These are phyloP conservation scores for Alligator mississippiensis DNA, from an alignment of 2,113 vertebrate species.

Conservation along the genomic window DNA sequence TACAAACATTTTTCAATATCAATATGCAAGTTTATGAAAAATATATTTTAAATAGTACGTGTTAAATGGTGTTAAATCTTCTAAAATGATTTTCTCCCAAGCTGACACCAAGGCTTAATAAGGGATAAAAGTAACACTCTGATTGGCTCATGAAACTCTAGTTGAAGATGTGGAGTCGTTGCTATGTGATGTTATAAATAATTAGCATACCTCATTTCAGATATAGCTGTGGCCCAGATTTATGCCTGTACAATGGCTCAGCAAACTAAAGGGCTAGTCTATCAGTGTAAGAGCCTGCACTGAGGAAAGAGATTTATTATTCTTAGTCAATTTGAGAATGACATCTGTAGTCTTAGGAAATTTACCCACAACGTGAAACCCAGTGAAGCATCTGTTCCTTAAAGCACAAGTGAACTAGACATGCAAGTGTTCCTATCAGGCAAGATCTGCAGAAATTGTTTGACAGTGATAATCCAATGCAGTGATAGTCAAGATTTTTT, in stretches of 20 bases:
- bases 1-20: conserved; percentile 45
- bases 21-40: conserved; percentile 57
- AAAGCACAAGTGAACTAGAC: conserved; percentile 16
- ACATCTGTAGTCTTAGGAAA: conserved; percentile 43
- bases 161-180: conserved; percentile 63
- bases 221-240: conserved; percentile 65
- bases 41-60: conserved; percentile 55
- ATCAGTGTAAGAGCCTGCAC: conserved; percentile 34
- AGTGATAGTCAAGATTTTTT: neutral
- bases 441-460: neutral
- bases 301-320: conserved; percentile 37
- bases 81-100: conserved; percentile 72
- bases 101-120: conserved; percentile 60
- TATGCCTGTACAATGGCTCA: conserved; percentile 52
- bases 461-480: neutral
- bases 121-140: conserved; percentile 65
- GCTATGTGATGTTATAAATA: conserved; percentile 73
- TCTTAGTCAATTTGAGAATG: conserved; percentile 43
- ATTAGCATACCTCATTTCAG: conserved; percentile 70
- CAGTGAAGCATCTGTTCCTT: conserved; percentile 44
- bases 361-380: neutral
- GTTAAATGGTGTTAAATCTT: conserved; percentile 70
- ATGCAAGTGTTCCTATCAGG: conserved; percentile 19
- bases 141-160: conserved; percentile 68
- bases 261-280: conserved; percentile 43